phyloP scores from a whole-genome alignment of 2,113 vertebrate species.

The Pterocles gutturalis region DNA sequence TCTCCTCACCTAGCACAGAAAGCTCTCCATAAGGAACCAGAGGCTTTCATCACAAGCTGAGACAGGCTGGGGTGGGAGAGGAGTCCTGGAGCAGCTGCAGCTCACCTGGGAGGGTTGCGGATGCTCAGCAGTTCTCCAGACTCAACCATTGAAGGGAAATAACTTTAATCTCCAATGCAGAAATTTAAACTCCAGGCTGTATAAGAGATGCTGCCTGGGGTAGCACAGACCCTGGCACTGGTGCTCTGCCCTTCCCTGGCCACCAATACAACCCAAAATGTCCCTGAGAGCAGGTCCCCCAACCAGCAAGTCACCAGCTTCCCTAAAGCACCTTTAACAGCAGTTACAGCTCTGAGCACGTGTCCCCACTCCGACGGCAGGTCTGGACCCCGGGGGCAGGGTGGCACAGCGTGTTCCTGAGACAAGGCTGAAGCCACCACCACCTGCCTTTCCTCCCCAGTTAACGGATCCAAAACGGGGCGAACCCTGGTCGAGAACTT shows the following conservation, averaged over 20 bases:
- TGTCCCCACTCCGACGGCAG: accelerated
- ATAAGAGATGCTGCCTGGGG: background rate
- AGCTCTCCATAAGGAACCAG: background rate
- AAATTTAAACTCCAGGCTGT: background rate
- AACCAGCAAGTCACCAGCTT: background rate
- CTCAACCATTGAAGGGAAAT: background rate
- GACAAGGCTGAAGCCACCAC: background rate
- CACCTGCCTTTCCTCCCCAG: slow-evolving; percentile 74
- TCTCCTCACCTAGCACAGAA: background rate
- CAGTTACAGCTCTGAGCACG: accelerated
- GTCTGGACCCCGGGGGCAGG: background rate
- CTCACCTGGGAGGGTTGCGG: background rate
- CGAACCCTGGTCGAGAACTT: slow-evolving; percentile 80
- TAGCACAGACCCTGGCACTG: background rate
- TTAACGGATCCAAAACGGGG: slow-evolving; percentile 87
- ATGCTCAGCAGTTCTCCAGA: background rate
- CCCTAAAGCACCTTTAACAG: background rate
- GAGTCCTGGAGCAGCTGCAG: background rate
- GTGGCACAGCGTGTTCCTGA: background rate
- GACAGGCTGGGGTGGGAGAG: background rate
- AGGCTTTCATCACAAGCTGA: background rate
- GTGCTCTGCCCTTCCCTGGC: background rate
- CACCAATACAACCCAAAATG: accelerated
- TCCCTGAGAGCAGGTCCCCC: background rate
- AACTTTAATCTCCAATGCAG: background rate